Base-by-base conservation (phyloP, 2,113 vertebrate species). In the Suncus etruscus region DNA sequence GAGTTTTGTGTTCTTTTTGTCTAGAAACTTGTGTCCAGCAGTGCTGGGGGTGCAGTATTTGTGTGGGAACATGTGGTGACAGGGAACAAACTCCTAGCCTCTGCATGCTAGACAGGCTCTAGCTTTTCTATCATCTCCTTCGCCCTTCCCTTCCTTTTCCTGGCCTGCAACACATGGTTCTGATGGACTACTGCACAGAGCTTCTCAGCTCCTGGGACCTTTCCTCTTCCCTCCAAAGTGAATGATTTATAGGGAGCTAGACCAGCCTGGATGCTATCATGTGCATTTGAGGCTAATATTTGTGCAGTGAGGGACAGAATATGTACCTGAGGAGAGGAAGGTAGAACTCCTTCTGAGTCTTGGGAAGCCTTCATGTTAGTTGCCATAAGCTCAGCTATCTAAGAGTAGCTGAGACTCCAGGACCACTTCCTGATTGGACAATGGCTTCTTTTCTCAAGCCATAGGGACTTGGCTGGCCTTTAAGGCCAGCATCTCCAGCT, bases 361-460 rank as follows among this genome's bases (percentile, higher is more conserved):
- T n/a, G 74, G 86, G 88, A 87, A 82, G 50, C 14, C 65, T 91
- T 91, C n/a, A 84, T 31, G 86, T 90, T 11, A 66, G 86, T 78
- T 90, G 69, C 69, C 72, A 50, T 65, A 87, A 94, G 81, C 50
- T 16, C 72, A 89, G 92, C 91, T 87, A 66, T 82, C 86, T 91
- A 78, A 91, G 51, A 76, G 95, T 88, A 78, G 77, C 69, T 81
- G 68, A 90, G 69, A 94, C 88, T 94, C 89, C 86, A 86, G 88
- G 93, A 92, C 86, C 86, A 96, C 94, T 96, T 97, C 96, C 95
- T 95, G 83, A 70, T 92, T 81, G 74, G 90, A 97, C 90, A 97
- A 89, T 95, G 90, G 90, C 77, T 88, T 81, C 65, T 86, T 32
- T 54, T 95, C 95, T 94, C 92, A 95, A 95, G 86, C 95, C 95